A percentile compares a stretch with the other conserved stretches of the same genome.
These are phyloP conservation scores for Phycodurus eques DNA, from an alignment of 2,113 vertebrate genomes.

Conservation along the genomic window DNA sequence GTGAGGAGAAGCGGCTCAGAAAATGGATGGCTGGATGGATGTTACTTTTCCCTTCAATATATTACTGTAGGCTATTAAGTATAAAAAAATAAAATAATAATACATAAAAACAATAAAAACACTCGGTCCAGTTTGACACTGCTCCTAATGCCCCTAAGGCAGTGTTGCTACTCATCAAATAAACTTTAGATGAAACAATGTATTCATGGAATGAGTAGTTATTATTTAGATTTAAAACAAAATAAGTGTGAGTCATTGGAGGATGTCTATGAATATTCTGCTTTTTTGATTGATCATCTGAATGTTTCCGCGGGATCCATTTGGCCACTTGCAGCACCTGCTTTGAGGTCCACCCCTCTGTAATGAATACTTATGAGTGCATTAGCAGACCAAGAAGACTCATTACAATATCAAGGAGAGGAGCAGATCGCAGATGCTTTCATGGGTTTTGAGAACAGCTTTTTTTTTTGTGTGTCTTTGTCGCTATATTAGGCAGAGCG, in stretches of 20 bases:
- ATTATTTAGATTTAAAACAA: background rate
- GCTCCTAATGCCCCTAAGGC: background rate
- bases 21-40: no score
- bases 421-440: conserved; percentile 45
- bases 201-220: background rate
- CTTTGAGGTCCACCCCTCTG: conserved; percentile 54
- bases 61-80: no score
- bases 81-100: background rate
- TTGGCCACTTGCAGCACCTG: conserved; percentile 33
- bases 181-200: background rate
- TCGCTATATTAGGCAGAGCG: conserved; percentile 2
- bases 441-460: conserved; percentile 24
- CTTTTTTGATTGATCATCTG: conserved; percentile 52
- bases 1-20: no score
- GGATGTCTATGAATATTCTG: conserved; percentile 56
- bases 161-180: background rate
- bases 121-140: background rate
- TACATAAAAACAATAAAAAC: background rate
- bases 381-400: conserved; percentile 57
- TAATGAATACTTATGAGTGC: conserved; percentile 63
- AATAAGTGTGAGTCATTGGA: conserved; percentile 27
- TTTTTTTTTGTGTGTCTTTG: conserved; percentile 14
- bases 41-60: no score
- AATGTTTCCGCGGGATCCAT: conserved; percentile 45
- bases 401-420: conserved; percentile 67